Conservation (phyloP, 2,113 vertebrate genomes). For the Pteronura brasiliensis region DNA sequence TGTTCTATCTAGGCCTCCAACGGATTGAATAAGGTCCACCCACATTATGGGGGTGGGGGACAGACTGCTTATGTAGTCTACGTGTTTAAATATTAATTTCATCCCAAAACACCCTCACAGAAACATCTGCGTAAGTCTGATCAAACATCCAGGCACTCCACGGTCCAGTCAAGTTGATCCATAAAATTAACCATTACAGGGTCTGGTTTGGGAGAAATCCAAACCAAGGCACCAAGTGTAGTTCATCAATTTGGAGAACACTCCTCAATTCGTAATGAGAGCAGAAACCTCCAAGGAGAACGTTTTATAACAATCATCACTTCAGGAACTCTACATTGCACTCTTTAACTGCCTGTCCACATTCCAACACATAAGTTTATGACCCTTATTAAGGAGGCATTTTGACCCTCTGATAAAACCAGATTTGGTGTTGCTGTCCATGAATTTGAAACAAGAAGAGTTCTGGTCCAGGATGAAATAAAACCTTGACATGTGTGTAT, state of each 20-base stretch:
- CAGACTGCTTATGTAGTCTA: background rate
- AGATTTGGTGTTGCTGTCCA: background rate
- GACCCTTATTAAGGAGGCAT: background rate
- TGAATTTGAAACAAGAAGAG: background rate
- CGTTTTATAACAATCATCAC: background rate
- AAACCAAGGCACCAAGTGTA: background rate
- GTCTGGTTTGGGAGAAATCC: background rate
- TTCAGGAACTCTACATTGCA: background rate
- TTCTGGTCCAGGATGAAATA: background rate
- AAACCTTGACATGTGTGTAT: background rate
- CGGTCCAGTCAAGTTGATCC: background rate
- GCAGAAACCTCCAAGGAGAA: background rate
- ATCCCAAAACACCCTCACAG: background rate
- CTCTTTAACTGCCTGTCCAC: background rate
- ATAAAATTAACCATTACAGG: background rate
- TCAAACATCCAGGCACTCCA: background rate
- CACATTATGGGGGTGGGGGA: background rate
- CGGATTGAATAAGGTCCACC: background rate
- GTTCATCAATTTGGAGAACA: background rate
- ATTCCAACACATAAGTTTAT: background rate
- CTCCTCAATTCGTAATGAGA: background rate
- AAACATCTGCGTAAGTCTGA: background rate
- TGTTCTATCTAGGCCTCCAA: background rate
- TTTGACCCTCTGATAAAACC: background rate
- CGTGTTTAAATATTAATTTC: background rate